Evolutionary conservation across 2,113 vertebrate species (phyloP).

Genomic region (Acanthochromis polyacanthus): DNA sequence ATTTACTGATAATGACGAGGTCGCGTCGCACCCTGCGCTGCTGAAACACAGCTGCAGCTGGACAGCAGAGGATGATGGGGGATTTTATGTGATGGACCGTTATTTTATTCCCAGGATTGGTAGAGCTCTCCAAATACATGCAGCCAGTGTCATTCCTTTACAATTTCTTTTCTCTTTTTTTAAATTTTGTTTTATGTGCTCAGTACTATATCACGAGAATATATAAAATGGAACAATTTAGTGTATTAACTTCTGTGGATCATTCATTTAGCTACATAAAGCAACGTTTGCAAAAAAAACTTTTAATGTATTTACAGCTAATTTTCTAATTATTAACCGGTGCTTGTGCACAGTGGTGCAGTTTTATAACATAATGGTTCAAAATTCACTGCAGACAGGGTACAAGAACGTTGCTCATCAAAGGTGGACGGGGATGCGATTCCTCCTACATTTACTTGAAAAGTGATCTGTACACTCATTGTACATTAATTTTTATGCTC

Average conservation of each 20-base stretch:
- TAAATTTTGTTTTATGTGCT: not conserved
- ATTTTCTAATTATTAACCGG: not conserved
- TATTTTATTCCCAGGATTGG: conserved; percentile 64
- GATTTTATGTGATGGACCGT: conserved; percentile 34
- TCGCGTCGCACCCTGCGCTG: conserved; percentile 30
- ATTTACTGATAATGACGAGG: conserved; percentile 26
- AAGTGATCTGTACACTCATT: conserved; percentile 17
- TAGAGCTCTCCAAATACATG: conserved; percentile 79
- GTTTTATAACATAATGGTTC: not conserved
- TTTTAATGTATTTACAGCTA: not conserved
- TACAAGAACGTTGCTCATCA: conserved; percentile 35
- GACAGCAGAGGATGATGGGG: conserved; percentile 30
- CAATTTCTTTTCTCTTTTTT: conserved; percentile 11
- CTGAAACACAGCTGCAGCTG: conserved; percentile 27
- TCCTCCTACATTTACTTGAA: conserved; percentile 60
- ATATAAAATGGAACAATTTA: conserved; percentile 42
- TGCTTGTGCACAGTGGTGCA: not conserved
- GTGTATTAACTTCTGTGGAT: conserved; percentile 20
- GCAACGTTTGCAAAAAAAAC: conserved; percentile 4
- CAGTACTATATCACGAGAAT: not conserved
- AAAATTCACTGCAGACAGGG: conserved; percentile 28
- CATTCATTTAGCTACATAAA: conserved; percentile 2
- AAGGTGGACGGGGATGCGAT: not conserved
- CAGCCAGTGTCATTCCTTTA: conserved; percentile 75
- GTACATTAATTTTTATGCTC: not conserved